Percentiles rank a stretch among this genome's conserved stretches.
Evolutionary conservation across 2,888 invertebrate species (phyloP).

Genomic region (Willowsia nigromaculata): DNA sequence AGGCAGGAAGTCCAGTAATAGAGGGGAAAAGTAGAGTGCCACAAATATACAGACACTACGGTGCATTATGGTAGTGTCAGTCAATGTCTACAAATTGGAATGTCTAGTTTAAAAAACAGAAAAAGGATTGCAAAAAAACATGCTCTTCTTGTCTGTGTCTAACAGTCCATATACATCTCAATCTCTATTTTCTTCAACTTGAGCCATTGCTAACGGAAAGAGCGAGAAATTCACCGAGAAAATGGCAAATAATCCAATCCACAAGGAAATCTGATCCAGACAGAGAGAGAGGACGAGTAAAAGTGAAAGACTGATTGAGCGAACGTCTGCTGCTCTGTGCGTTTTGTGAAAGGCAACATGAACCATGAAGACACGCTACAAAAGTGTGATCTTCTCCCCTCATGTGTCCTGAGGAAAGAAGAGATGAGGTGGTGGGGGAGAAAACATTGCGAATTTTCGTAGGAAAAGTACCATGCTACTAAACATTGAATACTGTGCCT

Average conservation of each 20-base stretch:
- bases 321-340: neutral
- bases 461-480: neutral
- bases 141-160: neutral
- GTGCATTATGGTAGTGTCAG: neutral
- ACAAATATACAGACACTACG: neutral
- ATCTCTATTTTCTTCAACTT: neutral
- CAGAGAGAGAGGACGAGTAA: neutral
- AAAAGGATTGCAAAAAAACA: neutral
- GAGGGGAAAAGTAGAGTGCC: neutral
- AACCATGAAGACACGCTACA: neutral
- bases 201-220: no score
- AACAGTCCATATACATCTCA: neutral
- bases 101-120: neutral
- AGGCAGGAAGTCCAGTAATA: neutral
- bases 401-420: no score
- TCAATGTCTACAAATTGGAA: neutral
- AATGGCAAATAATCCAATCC: conserved; percentile 8
- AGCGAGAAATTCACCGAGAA: neutral
- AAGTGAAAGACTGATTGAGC: neutral
- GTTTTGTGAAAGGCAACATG: neutral
- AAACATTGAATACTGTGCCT: neutral
- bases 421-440: neutral
- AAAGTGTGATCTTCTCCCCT: neutral
- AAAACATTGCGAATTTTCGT: neutral
- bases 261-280: conserved; percentile 1